A percentile compares a stretch with the other conserved stretches of the same genome.
Evolutionary conservation across 2,888 invertebrate genomes (phyloP).

Genomic region (Drosophila tanythrix): DNA sequence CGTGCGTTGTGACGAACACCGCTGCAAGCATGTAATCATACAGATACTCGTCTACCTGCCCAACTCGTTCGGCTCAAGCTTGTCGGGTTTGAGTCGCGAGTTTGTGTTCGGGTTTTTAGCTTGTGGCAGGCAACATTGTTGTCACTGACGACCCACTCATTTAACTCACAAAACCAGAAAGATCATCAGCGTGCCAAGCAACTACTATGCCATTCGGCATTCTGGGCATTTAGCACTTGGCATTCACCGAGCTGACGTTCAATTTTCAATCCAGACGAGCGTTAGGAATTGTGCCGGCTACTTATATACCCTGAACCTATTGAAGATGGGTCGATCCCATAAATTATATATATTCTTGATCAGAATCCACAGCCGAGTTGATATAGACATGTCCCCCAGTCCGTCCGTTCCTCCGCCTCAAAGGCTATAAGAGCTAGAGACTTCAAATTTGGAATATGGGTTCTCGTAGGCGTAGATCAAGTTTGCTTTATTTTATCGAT

Average conservation of each 20-base stretch:
- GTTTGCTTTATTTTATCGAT: too few species aligned
- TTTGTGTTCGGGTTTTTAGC: constrained; percentile 6
- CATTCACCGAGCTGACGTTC: constrained; percentile 8
- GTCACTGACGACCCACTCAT: constrained; percentile 35
- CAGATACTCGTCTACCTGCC: neutral
- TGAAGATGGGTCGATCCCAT: too few species aligned
- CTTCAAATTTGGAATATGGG: too few species aligned
- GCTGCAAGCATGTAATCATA: constrained; percentile 38
- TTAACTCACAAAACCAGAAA: constrained; percentile 18
- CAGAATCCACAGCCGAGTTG: too few species aligned
- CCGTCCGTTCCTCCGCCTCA: too few species aligned
- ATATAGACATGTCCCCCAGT: too few species aligned
- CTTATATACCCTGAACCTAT: neutral
- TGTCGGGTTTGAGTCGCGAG: constrained; percentile 8
- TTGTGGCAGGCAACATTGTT: constrained; percentile 37
- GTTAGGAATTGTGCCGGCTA: neutral
- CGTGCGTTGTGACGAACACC: constrained; percentile 30
- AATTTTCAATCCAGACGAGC: constrained; percentile 5
- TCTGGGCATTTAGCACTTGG: neutral
- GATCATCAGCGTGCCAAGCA: neutral
- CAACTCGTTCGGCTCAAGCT: constrained; percentile 38
- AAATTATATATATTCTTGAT: too few species aligned
- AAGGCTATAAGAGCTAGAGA: too few species aligned
- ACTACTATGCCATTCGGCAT: neutral
- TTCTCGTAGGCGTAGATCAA: too few species aligned